Evolutionary conservation across 2,113 vertebrate genomes (phyloP).

Genomic region (Antechinus flavipes): DNA sequence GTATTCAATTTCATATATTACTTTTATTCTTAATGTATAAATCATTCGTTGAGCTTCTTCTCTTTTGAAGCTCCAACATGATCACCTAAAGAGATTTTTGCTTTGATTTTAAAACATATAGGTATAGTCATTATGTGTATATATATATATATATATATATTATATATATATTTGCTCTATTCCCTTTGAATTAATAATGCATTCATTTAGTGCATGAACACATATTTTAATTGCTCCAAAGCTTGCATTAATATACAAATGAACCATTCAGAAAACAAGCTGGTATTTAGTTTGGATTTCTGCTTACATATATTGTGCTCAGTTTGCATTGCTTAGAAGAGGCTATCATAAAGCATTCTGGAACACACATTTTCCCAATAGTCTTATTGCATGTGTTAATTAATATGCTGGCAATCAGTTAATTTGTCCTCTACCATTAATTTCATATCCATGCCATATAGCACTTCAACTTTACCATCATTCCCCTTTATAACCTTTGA

Average conservation of each 20-base stretch:
- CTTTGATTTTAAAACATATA: conserved; percentile 14
- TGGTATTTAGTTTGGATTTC: not conserved
- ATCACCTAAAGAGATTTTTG: conserved; percentile 19
- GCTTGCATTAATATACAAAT: conserved; percentile 22
- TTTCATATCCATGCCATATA: not conserved
- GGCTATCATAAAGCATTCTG: not conserved
- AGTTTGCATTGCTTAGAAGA: not conserved
- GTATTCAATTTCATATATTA: not conserved
- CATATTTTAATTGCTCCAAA: conserved; percentile 50
- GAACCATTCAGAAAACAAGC: not conserved
- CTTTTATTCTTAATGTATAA: no score
- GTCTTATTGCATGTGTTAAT: not conserved
- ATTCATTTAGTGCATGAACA: not conserved
- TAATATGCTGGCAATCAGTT: not conserved
- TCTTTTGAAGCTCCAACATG: conserved; percentile 3
- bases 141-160: not conserved
- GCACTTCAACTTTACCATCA: not conserved
- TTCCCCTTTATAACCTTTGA: not conserved
- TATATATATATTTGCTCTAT: not conserved
- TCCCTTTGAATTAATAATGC: not conserved
- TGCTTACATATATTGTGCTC: not conserved
- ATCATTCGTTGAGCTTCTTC: not conserved
- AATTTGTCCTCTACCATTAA: not conserved
- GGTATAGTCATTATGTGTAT: not conserved
- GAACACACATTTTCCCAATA: not conserved